Base-by-base conservation (phyloP, 2,888 invertebrate species). In the Oligia latruncula region DNA sequence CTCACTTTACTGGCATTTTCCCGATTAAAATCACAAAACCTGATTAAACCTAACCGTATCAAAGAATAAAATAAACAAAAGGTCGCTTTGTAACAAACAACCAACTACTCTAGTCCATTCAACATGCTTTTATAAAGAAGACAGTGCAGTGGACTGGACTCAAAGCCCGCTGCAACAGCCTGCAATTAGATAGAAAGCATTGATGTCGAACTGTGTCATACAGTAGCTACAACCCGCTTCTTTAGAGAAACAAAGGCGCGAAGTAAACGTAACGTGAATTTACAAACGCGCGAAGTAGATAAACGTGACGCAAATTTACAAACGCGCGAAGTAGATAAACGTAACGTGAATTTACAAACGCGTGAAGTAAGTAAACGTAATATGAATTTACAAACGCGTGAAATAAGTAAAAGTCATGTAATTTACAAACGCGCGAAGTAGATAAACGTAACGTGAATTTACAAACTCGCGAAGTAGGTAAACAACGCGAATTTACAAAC, bases 141-240 rank as follows among this genome's bases (percentile, higher is more conserved):
- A 52, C 11, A 35, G 17, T 8, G 23, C 68, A 71, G 8, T 35
- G 35, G 35, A 15, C 46, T 49, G 2, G 13, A n/a, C 49, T 55
- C 35, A 55, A 64, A 52, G 70, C 52, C 4, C 40, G 5, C 15
- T 73, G 29, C 55, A 29, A 43, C 13, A 13, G 29, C 4, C 2
- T 55, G 77, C 65, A 74, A 77, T 77, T 35, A 65, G 55, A 74
- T 55, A 62, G 35, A 77, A 77, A 77, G 75, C 65, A 46, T 65
- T 55, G 65, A 74, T 77, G 11, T 52, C 11, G 66, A 73, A 67
- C 49, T 40, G 23, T 74, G 35, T n/a, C 35, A 17, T 11, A 49
- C 46, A n/a, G 35, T 52, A 20, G 52, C 20, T 40, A 29, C 29
- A 29, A 11, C 46, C 11, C 29, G 1, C 20, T 68, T 74, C 13